phyloP scores from a whole-genome alignment of 2,888 invertebrate genomes.

The Drosophila maculinotata region DNA sequence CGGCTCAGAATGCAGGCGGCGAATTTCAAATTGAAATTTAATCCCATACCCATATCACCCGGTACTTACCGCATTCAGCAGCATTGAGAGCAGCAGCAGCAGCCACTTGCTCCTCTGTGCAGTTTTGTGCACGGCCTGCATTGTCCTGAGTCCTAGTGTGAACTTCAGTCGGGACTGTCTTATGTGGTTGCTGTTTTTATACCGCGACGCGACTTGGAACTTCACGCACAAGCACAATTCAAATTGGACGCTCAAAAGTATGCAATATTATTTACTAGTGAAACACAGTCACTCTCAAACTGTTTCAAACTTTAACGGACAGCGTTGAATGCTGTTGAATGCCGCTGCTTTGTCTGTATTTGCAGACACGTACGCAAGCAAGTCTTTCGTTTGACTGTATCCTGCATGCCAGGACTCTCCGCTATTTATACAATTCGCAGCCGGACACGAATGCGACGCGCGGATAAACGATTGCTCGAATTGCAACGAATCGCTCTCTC shows the following conservation, averaged over 20 bases:
- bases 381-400: conserved; percentile 73
- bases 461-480: conserved; percentile 55
- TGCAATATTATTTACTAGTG: conserved; percentile 38
- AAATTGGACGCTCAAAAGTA: conserved; percentile 46
- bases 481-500: conserved; percentile 53
- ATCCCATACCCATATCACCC: conserved; percentile 31
- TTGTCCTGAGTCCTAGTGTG: conserved; percentile 22
- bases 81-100: conserved; percentile 78
- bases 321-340: conserved; percentile 6
- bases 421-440: conserved; percentile 66
- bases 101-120: conserved; percentile 67
- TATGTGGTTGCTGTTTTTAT: conserved; percentile 30
- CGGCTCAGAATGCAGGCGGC: conserved; percentile 27
- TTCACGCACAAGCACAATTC: conserved; percentile 26
- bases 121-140: conserved; percentile 69
- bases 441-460: conserved; percentile 7
- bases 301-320: conserved; percentile 42
- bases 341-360: conserved; percentile 5
- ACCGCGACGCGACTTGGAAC: conserved; percentile 5
- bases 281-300: conserved; percentile 44
- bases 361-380: conserved; percentile 49
- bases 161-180: conserved; percentile 19
- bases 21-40: conserved; percentile 59
- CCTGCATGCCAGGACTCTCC: conserved; percentile 53
- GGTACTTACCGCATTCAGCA: conserved; percentile 82